These are phyloP conservation scores for Cepaea hortensis DNA, from an alignment of 2,888 invertebrate species.

Conservation along the genomic window DNA sequence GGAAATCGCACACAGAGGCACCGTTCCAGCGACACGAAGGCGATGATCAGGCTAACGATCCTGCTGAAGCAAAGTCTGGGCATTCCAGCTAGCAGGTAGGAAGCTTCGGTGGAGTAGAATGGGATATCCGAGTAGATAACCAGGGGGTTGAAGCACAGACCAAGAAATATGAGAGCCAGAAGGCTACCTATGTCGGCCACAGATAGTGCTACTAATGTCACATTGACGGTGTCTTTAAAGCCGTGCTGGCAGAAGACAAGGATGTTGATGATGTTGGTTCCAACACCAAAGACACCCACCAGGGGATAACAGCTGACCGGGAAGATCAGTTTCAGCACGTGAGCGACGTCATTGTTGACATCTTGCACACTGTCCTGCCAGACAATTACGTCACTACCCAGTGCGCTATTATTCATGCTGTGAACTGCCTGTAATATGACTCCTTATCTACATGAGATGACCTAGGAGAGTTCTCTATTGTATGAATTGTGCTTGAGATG, in stretches of 20 bases:
- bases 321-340: background rate
- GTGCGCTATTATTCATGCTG: too few relatives aligned
- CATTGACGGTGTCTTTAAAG: background rate
- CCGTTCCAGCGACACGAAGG: conserved; percentile 4
- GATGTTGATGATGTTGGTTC: conserved; percentile 18
- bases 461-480: too few relatives aligned
- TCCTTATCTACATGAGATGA: too few relatives aligned
- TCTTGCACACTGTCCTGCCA: background rate
- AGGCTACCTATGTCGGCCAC: conserved; percentile 1
- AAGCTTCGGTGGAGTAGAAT: background rate
- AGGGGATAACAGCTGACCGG: background rate
- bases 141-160: conserved; percentile 1
- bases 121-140: background rate
- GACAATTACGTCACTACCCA: background rate
- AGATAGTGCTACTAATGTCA: background rate
- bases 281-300: conserved; percentile 5
- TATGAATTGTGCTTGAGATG: too few relatives aligned
- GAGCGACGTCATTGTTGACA: background rate
- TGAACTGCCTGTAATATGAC: too few relatives aligned
- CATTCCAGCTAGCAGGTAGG: conserved; percentile 3
- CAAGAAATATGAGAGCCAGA: background rate
- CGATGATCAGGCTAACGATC: background rate
- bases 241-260: background rate
- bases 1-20: conserved; percentile 13
- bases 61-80: background rate